Base-by-base conservation (phyloP, 1,140 invertebrate species). In the Lepidurus arcticus region DNA sequence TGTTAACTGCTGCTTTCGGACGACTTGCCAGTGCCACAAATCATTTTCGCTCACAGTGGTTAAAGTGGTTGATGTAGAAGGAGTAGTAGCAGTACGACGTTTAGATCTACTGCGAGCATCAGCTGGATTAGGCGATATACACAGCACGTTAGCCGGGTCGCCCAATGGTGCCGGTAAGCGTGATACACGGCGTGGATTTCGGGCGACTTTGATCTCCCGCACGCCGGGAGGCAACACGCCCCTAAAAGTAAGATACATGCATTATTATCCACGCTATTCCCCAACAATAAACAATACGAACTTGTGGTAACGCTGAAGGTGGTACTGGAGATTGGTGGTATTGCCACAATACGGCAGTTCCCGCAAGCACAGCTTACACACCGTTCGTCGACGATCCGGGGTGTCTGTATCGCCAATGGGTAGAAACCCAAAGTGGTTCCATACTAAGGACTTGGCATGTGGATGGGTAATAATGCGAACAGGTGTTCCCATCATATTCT, bases 281-380 rank as follows among this genome's bases (percentile, higher is more conserved):
- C 45, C 10, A 16, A n/a, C 7, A 34, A 13, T 42, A 53, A 53
- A 76, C 16, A 11, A 24, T 44, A 53, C 34, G 34, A 45, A 45
- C 44, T 47, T 43, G 26, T 80, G 79, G 43, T 80, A 77, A 16
- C 79, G 79, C 24, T 77, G 79, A 47, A 80, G 44, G 44, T 80
- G 79, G 65, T 77, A 80, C 44, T 77, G 76, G 24, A 80, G 43
- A 47, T 80, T 80, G 13, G 79, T 80, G 5, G 79, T 80, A 21
- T 80, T 80, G n/a, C 79, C 79, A 75, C 75, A 80, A 47, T 80
- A 80, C 4, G 76, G 76, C 7, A 80, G 21, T 74, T 80, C 79
- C 0, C 75, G 73, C 7, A 77, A 53, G 74, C 79, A 80, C 24
- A 80, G 53, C 1, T 74, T 42, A 45, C 79, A 80, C 6, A 80